Evolutionary conservation across 2,113 vertebrate genomes (phyloP).

Genomic region (Sisor rabdophorus): DNA sequence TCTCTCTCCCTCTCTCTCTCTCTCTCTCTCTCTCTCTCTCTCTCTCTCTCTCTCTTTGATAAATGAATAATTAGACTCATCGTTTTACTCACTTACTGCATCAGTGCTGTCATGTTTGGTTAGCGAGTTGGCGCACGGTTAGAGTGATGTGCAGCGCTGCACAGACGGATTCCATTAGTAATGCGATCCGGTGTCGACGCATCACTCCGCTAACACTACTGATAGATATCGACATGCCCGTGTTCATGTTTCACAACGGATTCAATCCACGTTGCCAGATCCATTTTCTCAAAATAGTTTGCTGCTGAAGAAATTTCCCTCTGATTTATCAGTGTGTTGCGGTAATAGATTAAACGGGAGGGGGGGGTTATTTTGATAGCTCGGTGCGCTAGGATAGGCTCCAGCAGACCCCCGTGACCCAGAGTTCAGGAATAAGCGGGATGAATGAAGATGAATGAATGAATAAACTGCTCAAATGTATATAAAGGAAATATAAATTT

Average conservation of each 20-base stretch:
- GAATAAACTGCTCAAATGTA: too few relatives aligned
- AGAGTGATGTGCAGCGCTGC: background rate
- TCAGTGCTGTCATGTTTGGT: background rate
- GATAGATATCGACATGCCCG: background rate
- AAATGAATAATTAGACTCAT: too few relatives aligned
- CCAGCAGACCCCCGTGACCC: too few relatives aligned
- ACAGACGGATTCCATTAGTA: conserved; percentile 26
- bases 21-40: background rate
- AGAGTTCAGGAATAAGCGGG: too few relatives aligned
- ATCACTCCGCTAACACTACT: background rate
- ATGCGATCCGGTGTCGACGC: background rate
- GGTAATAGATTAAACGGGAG: too few relatives aligned
- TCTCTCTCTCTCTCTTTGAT: conserved; percentile 30
- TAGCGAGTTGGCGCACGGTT: background rate
- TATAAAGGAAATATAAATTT: too few relatives aligned
- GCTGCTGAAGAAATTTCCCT: background rate
- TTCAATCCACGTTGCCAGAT: background rate
- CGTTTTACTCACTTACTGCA: background rate
- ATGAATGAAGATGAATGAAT: too few relatives aligned
- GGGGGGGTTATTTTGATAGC: too few relatives aligned
- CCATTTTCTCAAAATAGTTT: background rate
- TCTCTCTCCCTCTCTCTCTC: background rate
- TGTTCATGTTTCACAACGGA: background rate
- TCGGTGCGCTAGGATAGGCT: too few relatives aligned
- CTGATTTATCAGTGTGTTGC: background rate